Conservation (phyloP, 2,113 vertebrate species). For the Mus spicilegus region DNA sequence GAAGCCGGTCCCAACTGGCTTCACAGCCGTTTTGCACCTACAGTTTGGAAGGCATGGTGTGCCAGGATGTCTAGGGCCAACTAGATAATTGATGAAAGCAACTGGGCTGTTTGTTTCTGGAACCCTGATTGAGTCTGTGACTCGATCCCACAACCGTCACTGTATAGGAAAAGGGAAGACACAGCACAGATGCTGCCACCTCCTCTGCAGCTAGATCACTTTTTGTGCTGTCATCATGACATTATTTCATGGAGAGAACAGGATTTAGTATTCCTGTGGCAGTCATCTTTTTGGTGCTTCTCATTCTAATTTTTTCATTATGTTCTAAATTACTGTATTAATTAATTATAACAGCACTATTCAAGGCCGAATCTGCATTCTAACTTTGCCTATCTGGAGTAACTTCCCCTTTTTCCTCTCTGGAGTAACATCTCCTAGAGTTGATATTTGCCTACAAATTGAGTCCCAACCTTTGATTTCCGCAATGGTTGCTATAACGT, state of each 20-base stretch:
- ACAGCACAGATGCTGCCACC: not conserved
- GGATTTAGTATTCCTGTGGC: not conserved
- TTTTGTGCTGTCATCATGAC: not conserved
- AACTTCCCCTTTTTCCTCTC: not conserved
- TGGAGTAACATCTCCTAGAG: not conserved
- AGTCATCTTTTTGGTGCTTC: not conserved
- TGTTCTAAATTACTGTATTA: not conserved
- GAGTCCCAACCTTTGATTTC: not conserved
- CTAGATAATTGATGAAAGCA: not conserved
- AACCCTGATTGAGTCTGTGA: slow-evolving; percentile 14
- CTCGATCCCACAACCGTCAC: not conserved
- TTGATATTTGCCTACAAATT: not conserved
- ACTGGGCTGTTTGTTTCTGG: slow-evolving; percentile 30
- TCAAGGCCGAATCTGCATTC: not conserved
- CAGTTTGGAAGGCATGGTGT: not conserved
- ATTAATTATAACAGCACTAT: not conserved
- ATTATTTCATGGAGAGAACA: not conserved
- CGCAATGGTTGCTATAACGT: not conserved
- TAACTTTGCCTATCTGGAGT: not conserved
- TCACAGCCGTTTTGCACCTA: slow-evolving; percentile 34
- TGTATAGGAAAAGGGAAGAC: slow-evolving; percentile 21
- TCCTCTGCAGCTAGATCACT: not conserved
- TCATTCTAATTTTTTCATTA: not conserved
- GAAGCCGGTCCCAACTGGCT: slow-evolving; percentile 32
- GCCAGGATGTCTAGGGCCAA: not conserved